Percentiles rank a stretch among this genome's conserved stretches.
These are phyloP conservation scores for Callopanchax toddi DNA, from an alignment of 2,113 vertebrate species.

Conservation along the genomic window DNA sequence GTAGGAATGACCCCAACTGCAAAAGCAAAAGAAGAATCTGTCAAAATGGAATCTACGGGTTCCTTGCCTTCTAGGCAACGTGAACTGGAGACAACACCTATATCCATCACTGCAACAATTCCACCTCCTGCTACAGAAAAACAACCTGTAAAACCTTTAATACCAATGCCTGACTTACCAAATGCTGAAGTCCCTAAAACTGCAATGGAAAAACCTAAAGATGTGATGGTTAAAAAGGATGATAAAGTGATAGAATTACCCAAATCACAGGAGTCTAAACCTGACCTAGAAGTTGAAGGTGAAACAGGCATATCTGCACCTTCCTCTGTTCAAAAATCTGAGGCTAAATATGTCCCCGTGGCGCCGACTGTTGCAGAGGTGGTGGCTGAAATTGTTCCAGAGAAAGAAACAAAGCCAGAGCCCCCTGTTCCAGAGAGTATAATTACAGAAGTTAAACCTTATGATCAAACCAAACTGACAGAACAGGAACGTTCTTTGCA, in stretches of 20 bases:
- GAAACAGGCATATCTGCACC: conserved; percentile 2
- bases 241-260: conserved; percentile 3
- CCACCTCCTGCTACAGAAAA: conserved; percentile 23
- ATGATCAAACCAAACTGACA: conserved; percentile 21
- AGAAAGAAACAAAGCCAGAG: conserved; percentile 31
- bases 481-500: conserved; percentile 33
- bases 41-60: conserved; percentile 12
- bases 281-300: conserved; percentile 53
- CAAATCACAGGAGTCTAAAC: conserved; percentile 60
- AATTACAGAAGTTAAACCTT: conserved; percentile 21
- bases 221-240: conserved; percentile 24
- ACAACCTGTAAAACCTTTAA: conserved; percentile 17
- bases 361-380: conserved; percentile 29
- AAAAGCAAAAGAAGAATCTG: conserved; percentile 31
- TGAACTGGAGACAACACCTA: not conserved
- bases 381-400: conserved; percentile 18
- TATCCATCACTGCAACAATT: conserved; percentile 14
- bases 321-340: conserved; percentile 10
- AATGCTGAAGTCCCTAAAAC: conserved; percentile 14
- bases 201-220: conserved; percentile 8
- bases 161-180: conserved; percentile 21
- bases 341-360: conserved; percentile 1
- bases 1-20: conserved; percentile 24
- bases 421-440: conserved; percentile 40
- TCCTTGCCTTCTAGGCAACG: conserved; percentile 4